Base-by-base conservation (phyloP, 2,888 invertebrate genomes). In the Sesia apiformis region DNA sequence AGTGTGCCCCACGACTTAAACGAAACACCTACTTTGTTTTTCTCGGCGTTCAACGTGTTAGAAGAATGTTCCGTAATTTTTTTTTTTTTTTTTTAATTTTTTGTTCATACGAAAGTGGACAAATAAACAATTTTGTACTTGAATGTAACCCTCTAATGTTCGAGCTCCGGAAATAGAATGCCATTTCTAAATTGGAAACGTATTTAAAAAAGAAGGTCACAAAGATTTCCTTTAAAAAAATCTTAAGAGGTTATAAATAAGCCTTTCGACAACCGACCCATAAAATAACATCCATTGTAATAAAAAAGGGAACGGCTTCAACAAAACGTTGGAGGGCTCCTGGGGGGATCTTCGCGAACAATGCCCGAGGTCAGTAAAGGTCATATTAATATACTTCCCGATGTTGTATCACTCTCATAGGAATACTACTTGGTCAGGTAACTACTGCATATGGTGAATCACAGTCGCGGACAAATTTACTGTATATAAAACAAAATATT, bases 391-490 rank as follows among this genome's bases (percentile, higher is more conserved):
- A 70, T 69, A 71, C 69, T 71, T 65, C 66, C 62, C 62, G 65
- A 71, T 72, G 69, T 72, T 69, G 67, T 71, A 74, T 76, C 66
- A 70, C 72, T 61, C 76, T 70, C 78, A 38, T 51, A 62, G 74
- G 75, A 61, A 67, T 66, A 56, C 64, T 65, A 57, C 65, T 63
- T 64, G 64, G 61, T 57, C 56, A 71, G 66, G 68, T 70, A 67
- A 58, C 59, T 56, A 57, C 54, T 53, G 53, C 57, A 51, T 54
- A 51, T 6, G 8, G n/a, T 40, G 23, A 8, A 5, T 38, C 56
- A 56, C 58, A 60, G 52, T 56, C 39, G 43, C 55, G 52, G 55
- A 52, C 59, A 59, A 39, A 51, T 52, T 55, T 61, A 63, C 54
- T 54, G 8, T 53, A 54, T 38, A 56, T 8, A 8, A 4, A 8